Conservation (phyloP, 2,797 vertebrate species). For the Argya squamiceps region DNA sequence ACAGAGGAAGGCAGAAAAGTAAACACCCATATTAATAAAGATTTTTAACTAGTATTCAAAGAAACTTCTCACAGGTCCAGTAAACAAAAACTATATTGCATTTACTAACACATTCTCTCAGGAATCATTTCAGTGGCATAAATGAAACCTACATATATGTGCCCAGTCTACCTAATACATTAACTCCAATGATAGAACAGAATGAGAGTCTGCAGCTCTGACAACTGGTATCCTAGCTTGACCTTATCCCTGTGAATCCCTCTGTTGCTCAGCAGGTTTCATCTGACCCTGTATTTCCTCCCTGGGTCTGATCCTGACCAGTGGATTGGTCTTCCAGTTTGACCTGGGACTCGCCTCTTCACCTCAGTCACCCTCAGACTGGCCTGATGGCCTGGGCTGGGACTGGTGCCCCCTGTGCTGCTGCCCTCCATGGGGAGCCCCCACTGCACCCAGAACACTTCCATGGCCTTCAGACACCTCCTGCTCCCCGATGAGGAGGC, state of each 20-base stretch:
- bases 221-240: not conserved
- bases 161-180: not conserved
- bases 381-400: not conserved
- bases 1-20: not conserved
- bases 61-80: not conserved
- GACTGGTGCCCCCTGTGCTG: not conserved
- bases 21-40: not conserved
- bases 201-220: not conserved
- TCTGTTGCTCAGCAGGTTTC: not conserved
- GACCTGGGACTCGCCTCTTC: accelerated
- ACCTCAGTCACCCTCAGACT: too few relatives aligned
- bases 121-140: not conserved
- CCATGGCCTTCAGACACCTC: not conserved
- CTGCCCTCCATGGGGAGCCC: accelerated
- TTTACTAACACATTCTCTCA: not conserved
- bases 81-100: not conserved
- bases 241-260: not conserved
- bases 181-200: not conserved
- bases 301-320: not conserved
- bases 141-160: not conserved
- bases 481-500: not conserved
- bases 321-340: not conserved
- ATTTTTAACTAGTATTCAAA: not conserved
- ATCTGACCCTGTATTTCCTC: not conserved
- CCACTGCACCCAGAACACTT: not conserved